Percentiles rank a stretch among this genome's conserved stretches.
Evolutionary conservation across 2,888 invertebrate genomes (phyloP).

Genomic region (Teleiodes luculella): DNA sequence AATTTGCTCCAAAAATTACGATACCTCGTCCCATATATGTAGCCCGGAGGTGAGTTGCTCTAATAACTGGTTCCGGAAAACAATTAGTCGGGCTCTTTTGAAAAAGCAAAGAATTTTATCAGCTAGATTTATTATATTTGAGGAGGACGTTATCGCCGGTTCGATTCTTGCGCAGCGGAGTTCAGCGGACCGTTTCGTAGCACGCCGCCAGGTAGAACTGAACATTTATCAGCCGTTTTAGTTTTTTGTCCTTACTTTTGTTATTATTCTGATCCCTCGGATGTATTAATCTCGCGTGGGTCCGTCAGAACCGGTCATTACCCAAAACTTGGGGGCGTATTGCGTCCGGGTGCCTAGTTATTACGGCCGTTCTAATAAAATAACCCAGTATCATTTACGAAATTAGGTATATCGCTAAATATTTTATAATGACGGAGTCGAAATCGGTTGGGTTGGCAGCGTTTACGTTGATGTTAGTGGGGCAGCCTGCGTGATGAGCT

Average conservation of each 20-base stretch:
- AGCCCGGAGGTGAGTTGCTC: conserved; percentile 45
- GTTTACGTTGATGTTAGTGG: conserved; percentile 52
- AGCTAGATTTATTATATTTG: conserved; percentile 74
- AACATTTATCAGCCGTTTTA: conserved; percentile 70
- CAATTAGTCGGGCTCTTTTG: conserved; percentile 67
- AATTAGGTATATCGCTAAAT: conserved; percentile 77
- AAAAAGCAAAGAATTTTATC: conserved; percentile 65
- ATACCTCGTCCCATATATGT: conserved; percentile 32
- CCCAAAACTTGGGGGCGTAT: conserved; percentile 73
- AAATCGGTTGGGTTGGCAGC: conserved; percentile 59
- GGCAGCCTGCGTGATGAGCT: conserved; percentile 41
- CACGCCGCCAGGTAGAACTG: conserved; percentile 57
- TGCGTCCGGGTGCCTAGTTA: conserved; percentile 73
- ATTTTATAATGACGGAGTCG: conserved; percentile 71
- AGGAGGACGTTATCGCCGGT: conserved; percentile 64
- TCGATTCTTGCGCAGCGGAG: conserved; percentile 48
- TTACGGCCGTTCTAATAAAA: conserved; percentile 74
- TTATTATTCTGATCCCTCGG: conserved; percentile 69
- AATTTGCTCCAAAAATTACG: conserved; percentile 36
- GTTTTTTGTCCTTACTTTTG: conserved; percentile 71
- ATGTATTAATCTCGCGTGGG: conserved; percentile 75
- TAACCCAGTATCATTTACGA: conserved; percentile 70
- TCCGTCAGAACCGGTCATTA: conserved; percentile 71
- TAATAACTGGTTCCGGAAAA: conserved; percentile 67
- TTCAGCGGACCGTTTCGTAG: conserved; percentile 39